A percentile compares a stretch with the other conserved stretches of the same genome.
Evolutionary conservation across 2,113 vertebrate genomes (phyloP).

Genomic region (Spea bombifrons): DNA sequence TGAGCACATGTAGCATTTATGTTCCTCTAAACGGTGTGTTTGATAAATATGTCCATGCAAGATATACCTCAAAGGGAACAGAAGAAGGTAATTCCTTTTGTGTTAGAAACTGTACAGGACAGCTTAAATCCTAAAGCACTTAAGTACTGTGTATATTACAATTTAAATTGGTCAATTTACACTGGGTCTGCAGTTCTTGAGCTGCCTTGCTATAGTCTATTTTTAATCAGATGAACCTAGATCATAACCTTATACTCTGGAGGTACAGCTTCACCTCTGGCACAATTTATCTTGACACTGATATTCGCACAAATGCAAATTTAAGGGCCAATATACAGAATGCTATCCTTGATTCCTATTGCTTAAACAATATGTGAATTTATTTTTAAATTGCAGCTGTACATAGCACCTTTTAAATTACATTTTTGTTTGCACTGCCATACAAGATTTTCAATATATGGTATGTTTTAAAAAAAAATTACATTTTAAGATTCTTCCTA

Average conservation of each 20-base stretch:
- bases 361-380: slow-evolving; percentile 18
- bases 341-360: slow-evolving; percentile 8
- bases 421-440: slow-evolving; percentile 68
- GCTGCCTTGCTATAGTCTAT: slow-evolving; percentile 12
- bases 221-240: neutral
- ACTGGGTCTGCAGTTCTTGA: slow-evolving; percentile 38
- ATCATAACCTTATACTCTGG: neutral
- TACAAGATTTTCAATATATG: slow-evolving; percentile 61
- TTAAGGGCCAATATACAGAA: slow-evolving; percentile 12
- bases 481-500: slow-evolving; percentile 64
- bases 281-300: neutral
- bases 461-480: slow-evolving; percentile 58
- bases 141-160: slow-evolving; percentile 46
- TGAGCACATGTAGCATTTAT: slow-evolving; percentile 47
- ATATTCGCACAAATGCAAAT: slow-evolving; percentile 4
- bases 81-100: neutral
- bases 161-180: slow-evolving; percentile 37
- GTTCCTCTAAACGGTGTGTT: slow-evolving; percentile 35
- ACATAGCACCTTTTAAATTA: slow-evolving; percentile 66
- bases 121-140: slow-evolving; percentile 38
- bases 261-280: neutral
- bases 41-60: slow-evolving; percentile 35
- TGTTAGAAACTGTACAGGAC: slow-evolving; percentile 3
- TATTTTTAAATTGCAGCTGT: slow-evolving; percentile 60
- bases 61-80: neutral